These are phyloP conservation scores for Stratiomys singularior DNA, from an alignment of 2,888 invertebrate species.

Conservation along the genomic window DNA sequence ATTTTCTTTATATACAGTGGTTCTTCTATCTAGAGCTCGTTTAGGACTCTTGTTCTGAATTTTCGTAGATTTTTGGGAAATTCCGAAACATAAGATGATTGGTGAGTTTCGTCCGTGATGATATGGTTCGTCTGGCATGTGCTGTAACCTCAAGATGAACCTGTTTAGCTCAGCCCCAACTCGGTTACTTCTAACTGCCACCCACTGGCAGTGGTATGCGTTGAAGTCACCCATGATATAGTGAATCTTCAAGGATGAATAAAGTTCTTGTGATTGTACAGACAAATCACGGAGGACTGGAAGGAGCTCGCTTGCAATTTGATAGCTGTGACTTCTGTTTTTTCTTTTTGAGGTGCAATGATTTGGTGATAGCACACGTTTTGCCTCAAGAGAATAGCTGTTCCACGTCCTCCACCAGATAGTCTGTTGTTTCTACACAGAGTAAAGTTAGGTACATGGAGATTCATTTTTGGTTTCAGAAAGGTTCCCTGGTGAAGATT, in stretches of 20 bases:
- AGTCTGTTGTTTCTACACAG: neutral
- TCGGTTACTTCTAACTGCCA: conserved; percentile 1
- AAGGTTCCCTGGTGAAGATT: conserved; percentile 2
- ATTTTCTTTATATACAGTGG: too few relatives aligned
- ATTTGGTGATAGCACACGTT: neutral
- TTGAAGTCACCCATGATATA: neutral
- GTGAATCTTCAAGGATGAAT: neutral
- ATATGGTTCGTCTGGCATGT: too few relatives aligned
- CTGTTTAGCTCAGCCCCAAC: too few relatives aligned
- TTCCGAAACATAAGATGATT: too few relatives aligned
- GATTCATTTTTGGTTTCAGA: neutral
- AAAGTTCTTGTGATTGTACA: neutral
- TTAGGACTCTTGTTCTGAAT: too few relatives aligned
- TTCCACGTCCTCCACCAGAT: neutral
- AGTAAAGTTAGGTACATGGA: neutral
- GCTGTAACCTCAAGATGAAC: too few relatives aligned
- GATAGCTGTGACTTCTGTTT: neutral
- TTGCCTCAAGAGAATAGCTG: neutral
- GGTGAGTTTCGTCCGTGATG: too few relatives aligned
- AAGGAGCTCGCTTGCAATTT: conserved; percentile 1
- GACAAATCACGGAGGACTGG: neutral
- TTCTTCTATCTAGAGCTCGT: too few relatives aligned
- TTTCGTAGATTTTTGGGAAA: too few relatives aligned
- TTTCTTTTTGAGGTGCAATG: neutral
- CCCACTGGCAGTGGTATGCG: neutral